Conservation (phyloP, 1,140 invertebrate genomes). For the Zaprionus nigranus region DNA sequence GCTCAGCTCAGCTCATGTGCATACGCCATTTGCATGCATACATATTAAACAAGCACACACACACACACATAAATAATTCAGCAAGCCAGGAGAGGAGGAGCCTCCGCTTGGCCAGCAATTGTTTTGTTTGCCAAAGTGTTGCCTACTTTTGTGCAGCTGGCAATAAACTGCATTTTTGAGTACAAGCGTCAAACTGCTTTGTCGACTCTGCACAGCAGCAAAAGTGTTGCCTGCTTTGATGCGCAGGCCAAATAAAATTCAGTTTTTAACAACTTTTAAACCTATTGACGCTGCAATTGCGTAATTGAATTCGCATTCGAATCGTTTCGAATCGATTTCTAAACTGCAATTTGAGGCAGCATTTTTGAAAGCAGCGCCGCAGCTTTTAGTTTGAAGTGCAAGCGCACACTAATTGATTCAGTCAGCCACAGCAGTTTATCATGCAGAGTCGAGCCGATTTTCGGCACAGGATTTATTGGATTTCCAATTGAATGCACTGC, state of each 20-base stretch:
- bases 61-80: slow-evolving; percentile 71
- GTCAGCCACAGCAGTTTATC: slow-evolving; percentile 35
- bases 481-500: slow-evolving; percentile 19
- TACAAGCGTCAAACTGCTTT: neutral
- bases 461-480: neutral
- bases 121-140: slow-evolving; percentile 40
- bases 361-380: slow-evolving; percentile 44
- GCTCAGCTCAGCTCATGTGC: slow-evolving; percentile 60
- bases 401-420: slow-evolving; percentile 66
- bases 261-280: neutral
- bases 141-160: slow-evolving; percentile 37
- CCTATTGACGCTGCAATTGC: neutral
- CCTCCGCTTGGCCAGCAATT: neutral
- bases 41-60: slow-evolving; percentile 31
- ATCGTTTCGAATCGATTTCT: neutral
- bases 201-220: neutral
- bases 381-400: slow-evolving; percentile 57
- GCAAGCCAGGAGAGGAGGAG: slow-evolving; percentile 40
- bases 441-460: slow-evolving; percentile 2
- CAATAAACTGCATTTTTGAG: slow-evolving; percentile 42
- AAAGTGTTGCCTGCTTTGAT: slow-evolving; percentile 5
- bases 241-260: neutral
- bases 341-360: slow-evolving; percentile 29
- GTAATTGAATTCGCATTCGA: neutral
- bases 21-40: slow-evolving; percentile 71